Evolutionary conservation across 1,140 invertebrate species (phyloP), one percentile per base, ranked within the genome.

Genomic region (Phymastichus coffea): DNA sequence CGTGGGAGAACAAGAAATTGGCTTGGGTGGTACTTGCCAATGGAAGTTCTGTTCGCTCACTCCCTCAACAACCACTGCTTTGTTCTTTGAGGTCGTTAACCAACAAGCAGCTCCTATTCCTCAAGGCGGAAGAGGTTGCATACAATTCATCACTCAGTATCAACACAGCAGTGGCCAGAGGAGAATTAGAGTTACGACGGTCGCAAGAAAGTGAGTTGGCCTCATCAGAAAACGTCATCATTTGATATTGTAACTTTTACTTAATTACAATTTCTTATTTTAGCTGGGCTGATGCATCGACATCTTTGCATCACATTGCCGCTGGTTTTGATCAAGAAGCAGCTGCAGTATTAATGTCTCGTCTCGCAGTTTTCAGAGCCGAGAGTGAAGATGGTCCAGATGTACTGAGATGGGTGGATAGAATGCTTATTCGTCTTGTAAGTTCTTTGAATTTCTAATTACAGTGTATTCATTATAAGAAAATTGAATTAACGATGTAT

Each of bases 101-200:
- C 95, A 97, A 82, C 95, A 98, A 76, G 89, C 94, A 23, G 91
- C 94, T 8, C 94, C 94, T 0, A 92, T 98, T 64, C 95, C 95
- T 0, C 95, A 97, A 79, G 96, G 95, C 41, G 94, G 95, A 0
- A 83, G 94, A 48, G 97, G 96, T 1, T 98, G 94, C 71, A 89
- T 99, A 57, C 98, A 99, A 78, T 97, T 99, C 74, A 97, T 99
- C 40, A 99, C 96, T 4, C 93, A 98, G 70, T 99, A 98, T 81
- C 95, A 98, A 78, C 97, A 99, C 79, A 90, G 95, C n/a, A 95
- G 88, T 80, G 97, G 98, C 3, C 93, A 98, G 73, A 86, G 91
- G 51, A 86, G 95, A 64, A 93, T 99, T 56, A 81, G 98, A 41
- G 98, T 99, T 12, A 99, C 97, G 20, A 99, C 98, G 1, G 82